These are phyloP conservation scores for Drosophila putrida DNA, from an alignment of 2,888 invertebrate species.

Conservation along the genomic window DNA sequence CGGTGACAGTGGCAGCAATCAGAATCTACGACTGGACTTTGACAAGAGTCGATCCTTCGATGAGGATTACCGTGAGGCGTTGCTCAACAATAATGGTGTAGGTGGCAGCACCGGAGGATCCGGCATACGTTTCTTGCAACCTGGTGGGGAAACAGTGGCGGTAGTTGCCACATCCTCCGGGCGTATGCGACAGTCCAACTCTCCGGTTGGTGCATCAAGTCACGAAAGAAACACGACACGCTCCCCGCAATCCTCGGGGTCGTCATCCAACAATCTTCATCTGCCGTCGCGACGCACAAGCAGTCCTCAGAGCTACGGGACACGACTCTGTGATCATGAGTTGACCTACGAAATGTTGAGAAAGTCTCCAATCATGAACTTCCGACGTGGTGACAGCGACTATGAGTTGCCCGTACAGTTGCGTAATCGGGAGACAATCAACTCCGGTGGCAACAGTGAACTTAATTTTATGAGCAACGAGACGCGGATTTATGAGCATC, in stretches of 20 bases:
- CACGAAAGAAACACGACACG: slow-evolving; percentile 67
- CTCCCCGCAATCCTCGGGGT: slow-evolving; percentile 83
- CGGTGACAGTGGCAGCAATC: slow-evolving; percentile 73
- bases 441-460: slow-evolving; percentile 84
- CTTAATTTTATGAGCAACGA: slow-evolving; percentile 84
- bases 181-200: slow-evolving; percentile 75
- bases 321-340: slow-evolving; percentile 85
- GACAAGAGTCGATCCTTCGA: slow-evolving; percentile 85
- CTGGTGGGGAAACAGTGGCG: slow-evolving; percentile 34
- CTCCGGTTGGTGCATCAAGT: slow-evolving; percentile 63
- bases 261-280: slow-evolving; percentile 78
- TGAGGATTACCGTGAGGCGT: slow-evolving; percentile 83
- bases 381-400: slow-evolving; percentile 82
- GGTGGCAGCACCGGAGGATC: slow-evolving; percentile 44
- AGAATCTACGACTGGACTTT: slow-evolving; percentile 82
- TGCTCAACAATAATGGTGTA: slow-evolving; percentile 71
- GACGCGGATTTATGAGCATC: slow-evolving; percentile 83
- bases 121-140: slow-evolving; percentile 70
- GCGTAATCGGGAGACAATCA: slow-evolving; percentile 83
- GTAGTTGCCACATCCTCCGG: slow-evolving; percentile 19
- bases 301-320: slow-evolving; percentile 85
- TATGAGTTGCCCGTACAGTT: slow-evolving; percentile 80
- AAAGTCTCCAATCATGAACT: slow-evolving; percentile 84
- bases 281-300: slow-evolving; percentile 75
- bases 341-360: slow-evolving; percentile 84